These are phyloP conservation scores for Dasysyrphus tricinctus DNA, from an alignment of 2,888 invertebrate species.

Conservation along the genomic window DNA sequence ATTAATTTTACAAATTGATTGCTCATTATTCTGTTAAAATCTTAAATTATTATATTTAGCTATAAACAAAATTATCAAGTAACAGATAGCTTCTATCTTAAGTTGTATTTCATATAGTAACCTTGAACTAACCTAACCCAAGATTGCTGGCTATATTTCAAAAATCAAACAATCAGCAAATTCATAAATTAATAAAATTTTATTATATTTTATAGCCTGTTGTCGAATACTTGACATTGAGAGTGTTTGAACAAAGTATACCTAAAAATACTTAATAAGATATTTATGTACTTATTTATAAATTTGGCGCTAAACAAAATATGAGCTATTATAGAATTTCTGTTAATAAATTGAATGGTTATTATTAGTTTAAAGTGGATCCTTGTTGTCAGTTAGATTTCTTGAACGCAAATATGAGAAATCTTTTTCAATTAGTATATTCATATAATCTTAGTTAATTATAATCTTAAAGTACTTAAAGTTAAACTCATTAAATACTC, in stretches of 20 bases:
- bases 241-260: not conserved
- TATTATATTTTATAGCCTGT: not conserved
- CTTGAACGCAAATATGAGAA: no score
- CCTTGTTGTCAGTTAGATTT: not conserved
- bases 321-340: not conserved
- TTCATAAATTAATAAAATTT: not conserved
- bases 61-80: not conserved
- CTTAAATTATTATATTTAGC: no score
- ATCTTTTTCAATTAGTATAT: no score
- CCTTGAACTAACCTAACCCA: conserved; percentile 40
- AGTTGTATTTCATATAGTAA: conserved; percentile 1
- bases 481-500: no score
- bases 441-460: no score
- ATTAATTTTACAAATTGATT: not conserved
- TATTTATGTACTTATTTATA: not conserved
- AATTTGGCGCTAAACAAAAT: not conserved
- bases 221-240: not conserved
- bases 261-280: not conserved
- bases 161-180: conserved; percentile 1
- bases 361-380: not conserved
- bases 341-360: not conserved
- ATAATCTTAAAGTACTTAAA: no score
- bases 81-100: conserved; percentile 2
- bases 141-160: conserved; percentile 3
- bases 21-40: not conserved